Evolutionary conservation across 2,797 vertebrate genomes (phyloP), one percentile per base, ranked within the genome.

Genomic region (Peromyscus attwateri): DNA sequence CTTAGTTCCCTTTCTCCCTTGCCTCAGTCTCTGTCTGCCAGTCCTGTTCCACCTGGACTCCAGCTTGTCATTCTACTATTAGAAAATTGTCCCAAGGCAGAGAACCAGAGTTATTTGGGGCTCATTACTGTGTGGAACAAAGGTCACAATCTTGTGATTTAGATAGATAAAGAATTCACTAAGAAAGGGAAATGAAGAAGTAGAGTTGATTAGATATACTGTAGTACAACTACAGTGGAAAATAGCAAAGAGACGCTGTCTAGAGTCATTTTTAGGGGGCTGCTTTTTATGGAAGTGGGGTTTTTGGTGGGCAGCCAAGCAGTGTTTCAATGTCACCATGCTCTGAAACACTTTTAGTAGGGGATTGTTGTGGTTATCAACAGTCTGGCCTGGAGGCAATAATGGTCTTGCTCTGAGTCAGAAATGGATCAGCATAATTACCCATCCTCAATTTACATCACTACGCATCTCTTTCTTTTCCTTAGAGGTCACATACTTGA

Each of bases 61-160:
- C 14, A 75, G 55, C 29, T 93, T 62, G 27, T 12, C n/a, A 7
- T 43, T 37, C 13, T 85, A 57, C 4, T 57, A 6, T 77, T 84
- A 49, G 71, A 55, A 91, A 88, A 80, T 76, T 71, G 7, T 71
- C 37, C 66, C n/a, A 60, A 68, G 68, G n/a, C 87, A 82, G 82
- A 92, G n/a, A 77, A 79, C 31, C 52, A 62, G 31, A 82, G n/a
- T 71, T 82, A 76, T 79, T 94, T 37, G 90, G 85, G 29, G 37
- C 70, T 87, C 29, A 70, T 31, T 88, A 52, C 46, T 57, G 55
- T 57, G n/a, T 73, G 52, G 25, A 55, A 73, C 29, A 75, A 57
- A 89, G 70, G n/a, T 73, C 25, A 88, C 25, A 31, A 55, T 29
- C 52, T 73, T 75, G 87, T 88, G 70, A 75, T 60, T 37, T 40